Percentiles rank a stretch among this genome's conserved stretches.
Conservation (phyloP, 2,888 invertebrate species). For the Dynastes maya region DNA sequence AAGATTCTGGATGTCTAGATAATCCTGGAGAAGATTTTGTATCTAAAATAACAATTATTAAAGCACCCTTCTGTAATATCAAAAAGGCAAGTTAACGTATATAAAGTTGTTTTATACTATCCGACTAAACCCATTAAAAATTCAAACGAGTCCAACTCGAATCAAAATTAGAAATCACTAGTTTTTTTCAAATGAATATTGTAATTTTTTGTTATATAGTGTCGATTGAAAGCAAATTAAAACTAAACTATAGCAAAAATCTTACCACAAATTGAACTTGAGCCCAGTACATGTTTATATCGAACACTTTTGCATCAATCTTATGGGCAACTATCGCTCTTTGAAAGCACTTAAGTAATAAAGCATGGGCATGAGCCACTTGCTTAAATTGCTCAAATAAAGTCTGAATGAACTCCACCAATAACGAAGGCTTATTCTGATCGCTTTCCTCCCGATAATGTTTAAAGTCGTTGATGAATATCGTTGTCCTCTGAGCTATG, state of each 20-base stretch:
- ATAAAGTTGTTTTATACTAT: too few species aligned
- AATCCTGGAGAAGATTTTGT: slow-evolving; percentile 88
- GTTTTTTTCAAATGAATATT: too few species aligned
- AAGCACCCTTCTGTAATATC: too few species aligned
- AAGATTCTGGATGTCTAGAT: slow-evolving; percentile 89
- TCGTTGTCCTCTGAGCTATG: slow-evolving; percentile 86
- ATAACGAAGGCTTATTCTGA: slow-evolving; percentile 68
- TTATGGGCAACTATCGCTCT: slow-evolving; percentile 76
- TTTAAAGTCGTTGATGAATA: slow-evolving; percentile 79
- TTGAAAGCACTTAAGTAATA: slow-evolving; percentile 78
- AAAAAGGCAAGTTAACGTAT: neutral
- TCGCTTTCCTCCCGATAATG: slow-evolving; percentile 67
- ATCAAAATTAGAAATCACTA: too few species aligned
- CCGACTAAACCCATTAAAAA: too few species aligned
- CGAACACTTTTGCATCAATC: slow-evolving; percentile 75
- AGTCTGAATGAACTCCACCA: slow-evolving; percentile 80
- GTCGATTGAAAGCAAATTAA: too few species aligned
- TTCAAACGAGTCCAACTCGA: too few species aligned
- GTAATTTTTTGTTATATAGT: too few species aligned
- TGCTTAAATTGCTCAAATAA: slow-evolving; percentile 88
- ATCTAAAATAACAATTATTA: slow-evolving; percentile 72
- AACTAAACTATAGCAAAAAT: slow-evolving; percentile 1
- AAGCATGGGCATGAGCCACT: slow-evolving; percentile 83
- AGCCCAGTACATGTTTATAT: slow-evolving; percentile 88
- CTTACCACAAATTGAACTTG: slow-evolving; percentile 91